A percentile compares a stretch with the other conserved stretches of the same genome.
Conservation (phyloP, 1,140 invertebrate genomes). For the Acyrthosiphon pisum region DNA sequence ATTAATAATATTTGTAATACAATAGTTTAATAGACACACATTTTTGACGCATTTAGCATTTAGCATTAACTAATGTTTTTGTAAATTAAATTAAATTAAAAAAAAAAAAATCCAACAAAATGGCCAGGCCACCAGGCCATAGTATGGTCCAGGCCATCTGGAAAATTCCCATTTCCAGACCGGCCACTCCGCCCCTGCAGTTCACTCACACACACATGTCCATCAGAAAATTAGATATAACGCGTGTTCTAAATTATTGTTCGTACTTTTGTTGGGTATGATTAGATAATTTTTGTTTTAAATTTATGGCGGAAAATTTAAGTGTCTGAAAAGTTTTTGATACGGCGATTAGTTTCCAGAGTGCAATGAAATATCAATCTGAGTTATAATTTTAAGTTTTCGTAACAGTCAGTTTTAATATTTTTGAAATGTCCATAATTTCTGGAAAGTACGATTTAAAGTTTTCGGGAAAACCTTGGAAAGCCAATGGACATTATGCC, state of each 20-base stretch:
- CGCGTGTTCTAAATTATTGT: not conserved
- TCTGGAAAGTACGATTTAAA: not conserved
- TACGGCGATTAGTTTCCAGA: not conserved
- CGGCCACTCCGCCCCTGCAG: no score
- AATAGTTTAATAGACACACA: no score
- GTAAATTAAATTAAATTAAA: no score
- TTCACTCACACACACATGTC: not conserved
- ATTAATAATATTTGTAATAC: no score
- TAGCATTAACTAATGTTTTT: no score
- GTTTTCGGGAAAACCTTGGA: not conserved
- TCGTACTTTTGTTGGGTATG: not conserved
- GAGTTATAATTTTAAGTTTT: slow-evolving; percentile 5
- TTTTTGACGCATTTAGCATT: no score
- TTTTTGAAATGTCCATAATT: not conserved
- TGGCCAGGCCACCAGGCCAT: no score
- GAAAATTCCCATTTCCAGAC: no score
- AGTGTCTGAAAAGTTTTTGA: not conserved
- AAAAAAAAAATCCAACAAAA: no score
- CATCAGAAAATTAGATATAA: not conserved
- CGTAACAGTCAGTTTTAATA: not conserved
- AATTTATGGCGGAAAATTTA: not conserved
- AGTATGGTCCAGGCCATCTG: no score
- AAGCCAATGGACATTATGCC: not conserved
- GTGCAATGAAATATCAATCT: slow-evolving; percentile 18
- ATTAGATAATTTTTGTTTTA: not conserved